Base-by-base conservation (phyloP, 2,888 invertebrate genomes). In the Euspilapteryx auroguttella region DNA sequence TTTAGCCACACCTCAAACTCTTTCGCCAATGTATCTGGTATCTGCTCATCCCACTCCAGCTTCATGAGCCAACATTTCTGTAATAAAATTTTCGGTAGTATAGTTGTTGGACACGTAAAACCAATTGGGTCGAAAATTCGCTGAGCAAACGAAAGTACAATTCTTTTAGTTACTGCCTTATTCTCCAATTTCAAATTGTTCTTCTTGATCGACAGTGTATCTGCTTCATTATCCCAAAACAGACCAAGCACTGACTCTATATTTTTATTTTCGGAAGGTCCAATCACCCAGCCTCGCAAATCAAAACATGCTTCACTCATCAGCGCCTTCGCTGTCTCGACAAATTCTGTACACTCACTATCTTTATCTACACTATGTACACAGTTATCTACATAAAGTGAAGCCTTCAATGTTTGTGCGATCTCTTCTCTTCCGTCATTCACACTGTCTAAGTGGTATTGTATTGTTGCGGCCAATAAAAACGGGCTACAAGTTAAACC, bases 301-400 rank as follows among this genome's bases (percentile, higher is more conserved):
- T 17, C 17, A 8, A 17, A 17, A 5, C 5, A 6, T 8, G 5
- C 17, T 8, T 17, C 17, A 6, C 8, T 17, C 17, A 17, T 17
- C 8, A 17, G 8, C 17, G 8, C 5, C 8, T 17, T 17, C 5
- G 17, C 17, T 6, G 17, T 17, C 8, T 17, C 17, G 8, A 17
- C 8, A 17, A 17, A 17, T 8, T 8, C 5, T 17, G 8, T 17
- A 17, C 17, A 17, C 5, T 17, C 17, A 6, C 5, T 8, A 5
- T 8, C 17, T 8, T 5, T 17, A 17, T 17, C 17, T 17, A 31
- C 15, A 31, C 31, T 33, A n/a, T 20, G 25, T 2, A 33, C 25
- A 25, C 33, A 33, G 20, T 33, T 33, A 20, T 33, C 33, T 2
- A 33, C 33, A 21, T 33, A 33, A 7, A 31, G 30, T 8, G 31